A percentile compares a stretch with the other conserved stretches of the same genome.
phyloP scores from a whole-genome alignment of 2,797 vertebrate species.

The Crax fasciolata region DNA sequence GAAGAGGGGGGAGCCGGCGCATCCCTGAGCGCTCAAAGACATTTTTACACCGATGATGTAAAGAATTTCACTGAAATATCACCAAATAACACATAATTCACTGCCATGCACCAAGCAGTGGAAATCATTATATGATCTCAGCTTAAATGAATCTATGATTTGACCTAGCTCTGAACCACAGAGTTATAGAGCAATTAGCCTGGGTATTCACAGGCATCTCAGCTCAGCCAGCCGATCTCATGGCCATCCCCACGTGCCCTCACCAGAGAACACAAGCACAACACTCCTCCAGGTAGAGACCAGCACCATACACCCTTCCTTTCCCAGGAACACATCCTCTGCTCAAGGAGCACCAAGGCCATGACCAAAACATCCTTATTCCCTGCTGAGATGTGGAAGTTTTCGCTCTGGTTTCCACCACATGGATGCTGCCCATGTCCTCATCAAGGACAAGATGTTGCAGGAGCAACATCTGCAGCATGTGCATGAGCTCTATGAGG shows the following conservation, averaged over 20 bases:
- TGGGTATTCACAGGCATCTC: neutral
- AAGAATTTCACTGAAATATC: neutral
- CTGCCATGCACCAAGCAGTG: neutral
- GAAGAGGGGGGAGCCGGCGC: neutral
- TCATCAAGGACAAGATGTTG: neutral
- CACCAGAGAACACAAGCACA: fast-evolving
- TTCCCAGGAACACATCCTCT: neutral
- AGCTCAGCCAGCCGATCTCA: neutral
- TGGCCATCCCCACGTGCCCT: fast-evolving
- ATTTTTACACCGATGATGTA: neutral
- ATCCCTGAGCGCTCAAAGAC: neutral
- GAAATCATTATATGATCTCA: neutral
- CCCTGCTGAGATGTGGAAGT: neutral
- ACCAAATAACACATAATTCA: neutral
- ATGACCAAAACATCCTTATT: fast-evolving
- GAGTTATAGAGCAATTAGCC: neutral
- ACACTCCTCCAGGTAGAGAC: fast-evolving
- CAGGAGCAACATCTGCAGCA: neutral
- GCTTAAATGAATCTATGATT: neutral
- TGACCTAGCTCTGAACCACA: neutral
- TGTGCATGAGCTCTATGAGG: fast-evolving
- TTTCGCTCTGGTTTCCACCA: fast-evolving
- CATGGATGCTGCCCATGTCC: fast-evolving
- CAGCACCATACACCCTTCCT: fast-evolving
- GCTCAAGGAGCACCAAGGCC: neutral